Evolutionary conservation across 2,113 vertebrate species (phyloP).

Genomic region (Baryphthengus martii): DNA sequence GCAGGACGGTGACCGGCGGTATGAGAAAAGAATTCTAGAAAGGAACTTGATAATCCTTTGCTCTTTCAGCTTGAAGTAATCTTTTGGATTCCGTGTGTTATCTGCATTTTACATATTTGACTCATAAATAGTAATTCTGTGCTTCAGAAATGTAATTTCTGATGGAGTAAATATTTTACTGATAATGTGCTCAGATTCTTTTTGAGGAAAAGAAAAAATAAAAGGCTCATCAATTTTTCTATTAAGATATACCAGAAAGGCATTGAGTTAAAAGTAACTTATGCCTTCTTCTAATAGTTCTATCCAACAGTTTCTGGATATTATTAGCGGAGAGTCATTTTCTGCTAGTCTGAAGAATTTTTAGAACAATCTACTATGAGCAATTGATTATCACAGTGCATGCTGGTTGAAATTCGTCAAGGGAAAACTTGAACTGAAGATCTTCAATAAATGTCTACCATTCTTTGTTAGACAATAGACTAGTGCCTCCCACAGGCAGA

Average conservation of each 20-base stretch:
- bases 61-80: background rate
- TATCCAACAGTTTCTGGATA: background rate
- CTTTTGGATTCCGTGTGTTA: background rate
- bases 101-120: background rate
- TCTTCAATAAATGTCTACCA: background rate
- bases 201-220: background rate
- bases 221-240: background rate
- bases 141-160: background rate
- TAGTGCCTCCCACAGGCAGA: conserved; percentile 41
- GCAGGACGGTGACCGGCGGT: background rate
- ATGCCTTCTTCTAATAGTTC: background rate
- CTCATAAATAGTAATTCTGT: background rate
- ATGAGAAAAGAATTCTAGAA: background rate
- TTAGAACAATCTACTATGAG: background rate
- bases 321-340: background rate
- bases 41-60: background rate
- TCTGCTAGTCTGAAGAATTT: background rate
- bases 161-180: background rate
- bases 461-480: conserved; percentile 22
- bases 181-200: background rate
- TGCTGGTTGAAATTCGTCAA: background rate
- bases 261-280: background rate
- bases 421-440: background rate
- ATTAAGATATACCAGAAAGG: background rate
- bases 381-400: background rate